Evolutionary conservation across 2,797 vertebrate genomes (phyloP).

Genomic region (Catharus ustulatus): DNA sequence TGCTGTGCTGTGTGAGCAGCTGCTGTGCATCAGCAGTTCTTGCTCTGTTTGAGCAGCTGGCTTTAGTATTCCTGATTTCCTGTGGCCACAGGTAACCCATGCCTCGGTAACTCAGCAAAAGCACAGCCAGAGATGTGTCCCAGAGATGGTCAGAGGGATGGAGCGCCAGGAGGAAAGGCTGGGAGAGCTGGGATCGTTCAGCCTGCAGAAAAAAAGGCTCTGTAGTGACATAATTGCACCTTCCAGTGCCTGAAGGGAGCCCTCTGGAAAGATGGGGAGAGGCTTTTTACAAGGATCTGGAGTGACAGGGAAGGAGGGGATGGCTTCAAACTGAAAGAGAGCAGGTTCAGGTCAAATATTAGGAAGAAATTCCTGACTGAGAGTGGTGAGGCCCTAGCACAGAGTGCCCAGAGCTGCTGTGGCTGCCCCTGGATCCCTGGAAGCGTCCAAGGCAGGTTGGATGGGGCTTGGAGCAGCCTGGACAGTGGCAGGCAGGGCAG

Average conservation of each 20-base stretch:
- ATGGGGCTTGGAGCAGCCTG: background rate
- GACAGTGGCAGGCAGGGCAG: background rate
- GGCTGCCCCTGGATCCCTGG: background rate
- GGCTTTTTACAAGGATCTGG: background rate
- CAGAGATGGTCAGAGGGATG: background rate
- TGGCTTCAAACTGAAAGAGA: background rate
- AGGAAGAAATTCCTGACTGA: background rate
- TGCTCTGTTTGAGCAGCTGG: background rate
- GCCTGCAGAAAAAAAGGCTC: background rate
- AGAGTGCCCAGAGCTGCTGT: background rate
- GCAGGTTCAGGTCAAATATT: background rate
- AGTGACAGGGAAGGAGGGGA: background rate
- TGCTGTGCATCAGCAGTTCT: background rate
- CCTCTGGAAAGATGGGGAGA: background rate
- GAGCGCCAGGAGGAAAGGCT: background rate
- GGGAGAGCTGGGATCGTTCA: background rate
- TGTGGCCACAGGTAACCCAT: background rate
- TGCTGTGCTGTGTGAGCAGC: background rate
- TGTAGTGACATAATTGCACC: too few species aligned
- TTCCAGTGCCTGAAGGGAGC: background rate
- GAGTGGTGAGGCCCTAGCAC: background rate
- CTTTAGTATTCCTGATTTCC: background rate
- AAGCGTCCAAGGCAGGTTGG: accelerated
- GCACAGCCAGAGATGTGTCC: background rate
- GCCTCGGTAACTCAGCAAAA: background rate